A percentile compares a stretch with the other conserved stretches of the same genome.
phyloP scores from a whole-genome alignment of 1,140 invertebrate species.

The Zaprionus kolodkinae region DNA sequence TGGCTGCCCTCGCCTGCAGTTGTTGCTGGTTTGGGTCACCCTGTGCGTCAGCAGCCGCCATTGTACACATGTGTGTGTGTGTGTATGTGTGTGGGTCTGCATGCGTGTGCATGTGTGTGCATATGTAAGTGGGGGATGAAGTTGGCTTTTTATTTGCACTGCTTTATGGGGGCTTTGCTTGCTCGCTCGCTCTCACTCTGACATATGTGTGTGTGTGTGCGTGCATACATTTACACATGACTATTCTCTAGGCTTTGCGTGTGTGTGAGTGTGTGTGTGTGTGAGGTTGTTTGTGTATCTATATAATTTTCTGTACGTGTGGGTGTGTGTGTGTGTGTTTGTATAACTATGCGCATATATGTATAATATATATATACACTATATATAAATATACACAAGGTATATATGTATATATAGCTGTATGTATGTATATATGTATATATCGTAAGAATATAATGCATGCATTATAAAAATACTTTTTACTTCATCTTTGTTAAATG shows the following conservation, averaged over 20 bases:
- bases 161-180: slow-evolving; percentile 19
- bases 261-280: slow-evolving; percentile 22
- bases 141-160: slow-evolving; percentile 46
- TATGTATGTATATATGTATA: slow-evolving; percentile 49
- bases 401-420: slow-evolving; percentile 50
- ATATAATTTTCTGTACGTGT: slow-evolving; percentile 49
- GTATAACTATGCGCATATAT: slow-evolving; percentile 60
- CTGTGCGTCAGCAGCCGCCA: slow-evolving; percentile 18
- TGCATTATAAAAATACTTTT: slow-evolving; percentile 83
- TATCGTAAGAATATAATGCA: slow-evolving; percentile 82
- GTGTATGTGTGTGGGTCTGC: not conserved
- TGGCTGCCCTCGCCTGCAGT: slow-evolving; percentile 15
- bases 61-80: not conserved
- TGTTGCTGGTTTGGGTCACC: slow-evolving; percentile 47
- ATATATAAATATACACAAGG: slow-evolving; percentile 58
- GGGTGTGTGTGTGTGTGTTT: slow-evolving; percentile 16
- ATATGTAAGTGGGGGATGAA: slow-evolving; percentile 46
- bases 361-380: slow-evolving; percentile 56
- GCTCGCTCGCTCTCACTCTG: slow-evolving; percentile 13
- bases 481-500: slow-evolving; percentile 45
- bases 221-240: slow-evolving; percentile 59
- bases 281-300: slow-evolving; percentile 49
- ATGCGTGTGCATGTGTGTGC: slow-evolving; percentile 22
- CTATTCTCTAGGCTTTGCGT: slow-evolving; percentile 50
- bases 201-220: slow-evolving; percentile 32